Evolutionary conservation across 2,113 vertebrate genomes (phyloP), one percentile per base, ranked within the genome.

Genomic region (Emydura subglobosa): DNA sequence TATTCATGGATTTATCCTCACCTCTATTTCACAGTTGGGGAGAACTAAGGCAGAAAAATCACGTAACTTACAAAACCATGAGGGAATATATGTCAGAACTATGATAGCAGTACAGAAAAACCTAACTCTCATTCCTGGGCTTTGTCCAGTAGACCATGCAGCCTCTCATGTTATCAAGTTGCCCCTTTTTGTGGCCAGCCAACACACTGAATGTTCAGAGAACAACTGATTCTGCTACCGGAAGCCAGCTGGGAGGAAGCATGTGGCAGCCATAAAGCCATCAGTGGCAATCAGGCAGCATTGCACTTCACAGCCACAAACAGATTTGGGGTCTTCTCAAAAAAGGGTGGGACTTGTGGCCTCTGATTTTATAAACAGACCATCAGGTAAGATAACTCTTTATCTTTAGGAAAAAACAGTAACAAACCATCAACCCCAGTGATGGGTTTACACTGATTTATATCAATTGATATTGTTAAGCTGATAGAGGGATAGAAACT

Each of bases 61-160:
- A 55, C 44, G 61, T 10, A 4, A 25, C 42, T 78, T 50, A 3
- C 3, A 47, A 39, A 44, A 16, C 25, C 4, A 25, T 55, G 80
- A 80, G 78, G 80, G 17, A 24, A 79, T 0, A 0, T 17, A 8
- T 3, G 79, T 16, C 0, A 0, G 42, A 89, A 34, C 54, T 51
- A 34, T 50, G 85, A 61, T 14, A 50, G 5, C 1, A 42, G 21
- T 74, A 72, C 57, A 80, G 78, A n/a, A 86, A 44, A 4, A 1
- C 0, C 1, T 0, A 0, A 14, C 6, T 39, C 16, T 0, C 1
- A 49, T 29, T 22, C 61, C n/a, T 74, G 25, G 1, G 29, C 13
- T 79, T 55, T 4, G 5, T 5, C 50, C 49, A 39, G 3, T 0
- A 2, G 2, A 79, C 57, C 78, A 79, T n/a, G 5, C 10, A 72